Evolutionary conservation across 92 coral and sea anemone genomes (phyloP).

Genomic region (Paramuricea clavata): DNA sequence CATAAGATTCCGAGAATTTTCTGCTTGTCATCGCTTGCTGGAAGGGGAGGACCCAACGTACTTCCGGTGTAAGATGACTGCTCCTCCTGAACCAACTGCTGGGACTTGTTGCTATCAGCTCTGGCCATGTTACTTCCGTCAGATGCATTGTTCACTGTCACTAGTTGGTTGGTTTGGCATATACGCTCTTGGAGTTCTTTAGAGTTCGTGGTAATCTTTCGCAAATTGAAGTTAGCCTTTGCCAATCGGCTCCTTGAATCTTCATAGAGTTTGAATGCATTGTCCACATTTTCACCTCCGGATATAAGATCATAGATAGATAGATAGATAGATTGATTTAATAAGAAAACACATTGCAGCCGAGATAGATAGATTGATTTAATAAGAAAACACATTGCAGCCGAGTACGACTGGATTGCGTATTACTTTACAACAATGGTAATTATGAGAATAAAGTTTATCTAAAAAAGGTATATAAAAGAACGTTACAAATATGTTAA

Average conservation of each 20-base stretch:
- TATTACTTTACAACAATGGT: too few relatives aligned
- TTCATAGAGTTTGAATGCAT: slow-evolving; percentile 42
- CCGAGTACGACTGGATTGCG: too few relatives aligned
- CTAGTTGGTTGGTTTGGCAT: neutral
- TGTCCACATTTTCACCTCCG: slow-evolving; percentile 39
- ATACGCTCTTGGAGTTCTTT: slow-evolving; percentile 40
- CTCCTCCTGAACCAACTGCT: slow-evolving; percentile 28
- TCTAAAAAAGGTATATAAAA: too few relatives aligned
- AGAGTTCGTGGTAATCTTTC: too few relatives aligned
- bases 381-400: too few relatives aligned
- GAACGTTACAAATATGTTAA: too few relatives aligned
- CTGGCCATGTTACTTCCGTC: neutral
- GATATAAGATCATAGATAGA: slow-evolving; percentile 33
- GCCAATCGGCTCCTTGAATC: slow-evolving; percentile 55
- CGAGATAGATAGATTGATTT: too few relatives aligned
- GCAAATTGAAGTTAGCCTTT: too few relatives aligned
- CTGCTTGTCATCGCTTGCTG: neutral
- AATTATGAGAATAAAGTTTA: too few relatives aligned
- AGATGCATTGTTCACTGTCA: neutral
- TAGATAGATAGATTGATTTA: too few relatives aligned
- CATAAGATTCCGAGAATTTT: slow-evolving; percentile 31
- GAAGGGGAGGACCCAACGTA: slow-evolving; percentile 41
- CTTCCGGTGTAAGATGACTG: slow-evolving; percentile 40
- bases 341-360: too few relatives aligned
- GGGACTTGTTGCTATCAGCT: neutral